Conservation (phyloP, 2,888 invertebrate genomes). For the Chrysolina oricalcia region DNA sequence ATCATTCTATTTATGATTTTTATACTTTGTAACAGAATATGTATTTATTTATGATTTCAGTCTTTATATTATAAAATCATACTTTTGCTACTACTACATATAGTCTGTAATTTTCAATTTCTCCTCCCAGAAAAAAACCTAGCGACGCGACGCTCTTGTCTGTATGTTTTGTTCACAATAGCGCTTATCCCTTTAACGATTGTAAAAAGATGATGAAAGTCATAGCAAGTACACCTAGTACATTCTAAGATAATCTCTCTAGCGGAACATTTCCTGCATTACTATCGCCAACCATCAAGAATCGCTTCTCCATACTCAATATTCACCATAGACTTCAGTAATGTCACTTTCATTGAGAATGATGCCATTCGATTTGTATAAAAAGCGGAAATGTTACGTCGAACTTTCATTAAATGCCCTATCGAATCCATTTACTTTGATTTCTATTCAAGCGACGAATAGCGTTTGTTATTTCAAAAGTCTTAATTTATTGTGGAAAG, state of each 20-base stretch:
- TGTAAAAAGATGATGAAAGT: not conserved
- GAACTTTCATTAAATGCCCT: slow-evolving; percentile 40
- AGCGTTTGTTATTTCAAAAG: slow-evolving; percentile 28
- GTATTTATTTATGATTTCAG: no score
- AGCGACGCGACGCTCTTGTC: no score
- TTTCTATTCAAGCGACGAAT: slow-evolving; percentile 34
- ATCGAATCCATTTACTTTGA: slow-evolving; percentile 39
- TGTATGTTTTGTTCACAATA: no score
- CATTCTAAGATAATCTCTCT: not conserved
- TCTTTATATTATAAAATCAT: no score
- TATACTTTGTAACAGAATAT: no score
- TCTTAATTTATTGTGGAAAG: slow-evolving; percentile 39
- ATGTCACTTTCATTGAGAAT: slow-evolving; percentile 41
- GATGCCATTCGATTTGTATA: slow-evolving; percentile 35
- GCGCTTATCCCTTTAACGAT: no score
- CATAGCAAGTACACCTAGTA: not conserved
- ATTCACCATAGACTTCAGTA: slow-evolving; percentile 1
- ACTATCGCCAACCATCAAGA: slow-evolving; percentile 1
- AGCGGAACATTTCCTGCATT: slow-evolving; percentile 17
- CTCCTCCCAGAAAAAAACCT: no score
- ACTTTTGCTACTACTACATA: no score
- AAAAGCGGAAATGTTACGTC: slow-evolving; percentile 42
- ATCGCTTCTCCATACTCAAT: slow-evolving; percentile 25
- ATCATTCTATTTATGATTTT: no score
- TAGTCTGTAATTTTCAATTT: no score